Conservation (phyloP, 1,140 invertebrate genomes). For the Apis mellifera region DNA sequence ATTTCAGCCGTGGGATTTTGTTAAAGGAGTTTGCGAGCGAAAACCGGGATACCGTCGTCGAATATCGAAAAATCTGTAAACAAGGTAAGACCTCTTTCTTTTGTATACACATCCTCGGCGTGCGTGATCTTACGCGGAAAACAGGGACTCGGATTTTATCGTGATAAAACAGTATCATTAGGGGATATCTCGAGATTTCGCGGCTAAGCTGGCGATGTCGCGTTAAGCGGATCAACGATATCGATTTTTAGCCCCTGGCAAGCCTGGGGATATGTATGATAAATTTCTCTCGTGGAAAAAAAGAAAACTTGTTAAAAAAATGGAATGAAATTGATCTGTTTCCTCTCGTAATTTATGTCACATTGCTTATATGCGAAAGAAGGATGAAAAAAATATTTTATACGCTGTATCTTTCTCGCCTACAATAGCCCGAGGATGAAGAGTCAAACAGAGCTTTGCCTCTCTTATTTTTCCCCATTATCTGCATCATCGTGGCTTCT, state of each 20-base stretch:
- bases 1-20: constrained; percentile 21
- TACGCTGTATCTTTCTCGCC: no score
- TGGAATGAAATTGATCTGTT: no score
- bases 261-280: neutral
- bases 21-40: constrained; percentile 21
- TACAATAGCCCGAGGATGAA: no score
- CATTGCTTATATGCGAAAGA: no score
- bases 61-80: constrained; percentile 13
- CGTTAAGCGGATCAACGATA: neutral
- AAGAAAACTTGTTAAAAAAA: neutral
- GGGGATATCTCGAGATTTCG: neutral
- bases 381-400: no score
- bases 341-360: no score
- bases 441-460: no score
- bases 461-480: no score
- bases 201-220: neutral
- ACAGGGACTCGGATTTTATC: neutral
- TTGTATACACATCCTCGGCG: no score
- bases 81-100: neutral
- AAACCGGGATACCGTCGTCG: neutral
- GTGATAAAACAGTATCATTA: constrained; percentile 6
- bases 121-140: neutral
- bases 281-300: neutral
- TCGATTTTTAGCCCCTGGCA: neutral
- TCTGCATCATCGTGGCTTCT: no score